Conservation (phyloP, 2,888 invertebrate genomes). For the Caenorhabditis sp. region DNA sequence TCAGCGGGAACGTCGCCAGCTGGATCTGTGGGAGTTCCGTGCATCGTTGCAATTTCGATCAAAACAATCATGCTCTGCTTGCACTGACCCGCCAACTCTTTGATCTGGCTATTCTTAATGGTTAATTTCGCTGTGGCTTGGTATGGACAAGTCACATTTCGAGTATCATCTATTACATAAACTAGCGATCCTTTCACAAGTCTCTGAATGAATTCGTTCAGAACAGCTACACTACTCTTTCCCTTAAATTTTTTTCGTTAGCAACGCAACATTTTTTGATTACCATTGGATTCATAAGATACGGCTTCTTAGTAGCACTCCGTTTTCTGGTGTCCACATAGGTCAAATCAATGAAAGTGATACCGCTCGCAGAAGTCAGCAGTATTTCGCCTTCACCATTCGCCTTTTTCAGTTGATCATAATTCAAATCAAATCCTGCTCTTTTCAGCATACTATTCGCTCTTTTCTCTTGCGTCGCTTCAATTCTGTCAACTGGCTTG, state of each 20-base stretch:
- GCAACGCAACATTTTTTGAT: no score
- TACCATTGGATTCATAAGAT: conserved; percentile 66
- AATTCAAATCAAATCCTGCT: conserved; percentile 43
- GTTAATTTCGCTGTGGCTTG: conserved; percentile 69
- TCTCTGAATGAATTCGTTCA: conserved; percentile 98
- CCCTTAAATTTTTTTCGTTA: conserved; percentile 30
- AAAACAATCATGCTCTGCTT: conserved; percentile 65
- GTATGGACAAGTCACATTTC: conserved; percentile 69
- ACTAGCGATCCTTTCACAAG: conserved; percentile 89
- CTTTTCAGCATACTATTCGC: conserved; percentile 30
- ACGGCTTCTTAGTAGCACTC: conserved; percentile 83
- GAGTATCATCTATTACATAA: conserved; percentile 74
- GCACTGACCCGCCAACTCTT: conserved; percentile 45
- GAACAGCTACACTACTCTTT: conserved; percentile 92
- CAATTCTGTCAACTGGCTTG: neutral
- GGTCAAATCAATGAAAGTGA: conserved; percentile 54
- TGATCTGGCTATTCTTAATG: conserved; percentile 39
- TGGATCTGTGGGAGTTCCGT: neutral
- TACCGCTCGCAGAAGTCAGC: conserved; percentile 32
- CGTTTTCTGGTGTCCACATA: conserved; percentile 1
- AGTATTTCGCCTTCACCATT: conserved; percentile 25
- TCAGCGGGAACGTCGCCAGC: neutral
- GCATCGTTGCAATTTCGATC: conserved; percentile 9
- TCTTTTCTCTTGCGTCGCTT: conserved; percentile 7
- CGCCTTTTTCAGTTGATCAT: conserved; percentile 37